phyloP scores from a whole-genome alignment of 2,797 vertebrate species.

The Sebastes miniatus region DNA sequence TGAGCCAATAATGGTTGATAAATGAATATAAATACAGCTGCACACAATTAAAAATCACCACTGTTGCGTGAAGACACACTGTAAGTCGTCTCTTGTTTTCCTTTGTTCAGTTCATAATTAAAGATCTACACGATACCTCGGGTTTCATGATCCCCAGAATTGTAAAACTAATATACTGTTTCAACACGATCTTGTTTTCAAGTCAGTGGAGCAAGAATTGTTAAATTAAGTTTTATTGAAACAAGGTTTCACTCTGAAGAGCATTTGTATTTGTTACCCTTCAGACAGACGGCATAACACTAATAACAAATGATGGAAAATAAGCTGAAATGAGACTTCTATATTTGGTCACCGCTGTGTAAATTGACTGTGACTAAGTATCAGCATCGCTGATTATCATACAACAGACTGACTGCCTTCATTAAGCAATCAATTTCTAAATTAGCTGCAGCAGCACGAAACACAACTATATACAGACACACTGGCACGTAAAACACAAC shows the following conservation, averaged over 20 bases:
- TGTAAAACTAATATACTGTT: conserved; percentile 28
- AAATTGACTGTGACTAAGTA: conserved; percentile 62
- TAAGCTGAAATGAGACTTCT: conserved; percentile 32
- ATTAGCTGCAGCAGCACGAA: conserved; percentile 18
- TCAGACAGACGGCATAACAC: conserved; percentile 10
- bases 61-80: neutral
- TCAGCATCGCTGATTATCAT: conserved; percentile 46
- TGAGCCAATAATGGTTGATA: conserved; percentile 5
- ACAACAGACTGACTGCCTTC: conserved; percentile 36
- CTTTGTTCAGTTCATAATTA: conserved; percentile 21
- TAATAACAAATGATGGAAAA: conserved; percentile 55
- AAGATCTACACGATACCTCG: conserved; percentile 8
- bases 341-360: conserved; percentile 36
- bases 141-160: conserved; percentile 2
- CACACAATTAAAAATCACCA: conserved; percentile 27
- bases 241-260: conserved; percentile 11
- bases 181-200: neutral
- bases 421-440: conserved; percentile 54
- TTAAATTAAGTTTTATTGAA: neutral
- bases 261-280: conserved; percentile 34
- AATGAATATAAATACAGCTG: conserved; percentile 42
- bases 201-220: neutral
- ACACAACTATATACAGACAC: conserved; percentile 18
- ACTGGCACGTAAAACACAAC: conserved; percentile 24
- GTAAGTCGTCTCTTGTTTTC: neutral